Evolutionary conservation across 2,888 invertebrate species (phyloP).

Genomic region (Tenthredo notha): DNA sequence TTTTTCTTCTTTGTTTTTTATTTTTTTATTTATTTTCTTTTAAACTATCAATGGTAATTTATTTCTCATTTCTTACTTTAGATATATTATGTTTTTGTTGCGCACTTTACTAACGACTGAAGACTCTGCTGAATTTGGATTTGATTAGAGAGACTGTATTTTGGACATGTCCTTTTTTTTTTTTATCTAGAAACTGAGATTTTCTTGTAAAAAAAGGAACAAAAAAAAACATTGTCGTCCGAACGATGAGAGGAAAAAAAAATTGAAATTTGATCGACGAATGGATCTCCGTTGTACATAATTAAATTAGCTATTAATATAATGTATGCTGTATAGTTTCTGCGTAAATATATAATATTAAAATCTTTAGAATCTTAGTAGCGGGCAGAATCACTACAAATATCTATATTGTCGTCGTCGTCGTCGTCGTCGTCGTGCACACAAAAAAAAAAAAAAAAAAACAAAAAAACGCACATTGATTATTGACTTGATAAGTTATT

Average conservation of each 20-base stretch:
- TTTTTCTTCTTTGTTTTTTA: neutral
- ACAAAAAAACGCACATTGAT: neutral
- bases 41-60: neutral
- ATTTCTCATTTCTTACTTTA: neutral
- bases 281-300: constrained; percentile 40
- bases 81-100: neutral
- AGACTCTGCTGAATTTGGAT: constrained; percentile 18
- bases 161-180: neutral
- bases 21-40: neutral
- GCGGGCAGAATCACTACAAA: neutral
- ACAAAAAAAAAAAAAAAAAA: neutral
- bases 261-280: constrained; percentile 7
- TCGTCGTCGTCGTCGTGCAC: neutral
- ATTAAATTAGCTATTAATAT: constrained; percentile 11
- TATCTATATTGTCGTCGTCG: neutral
- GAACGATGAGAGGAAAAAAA: neutral
- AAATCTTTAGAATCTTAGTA: neutral
- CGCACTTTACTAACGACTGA: neutral
- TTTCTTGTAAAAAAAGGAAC: neutral
- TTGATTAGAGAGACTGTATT: constrained; percentile 23
- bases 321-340: constrained; percentile 11
- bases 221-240: neutral
- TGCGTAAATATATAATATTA: neutral
- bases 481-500: neutral
- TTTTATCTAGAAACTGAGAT: neutral